Evolutionary conservation across 1,140 invertebrate species (phyloP).

Genomic region (Pseudomyrmex sp.): DNA sequence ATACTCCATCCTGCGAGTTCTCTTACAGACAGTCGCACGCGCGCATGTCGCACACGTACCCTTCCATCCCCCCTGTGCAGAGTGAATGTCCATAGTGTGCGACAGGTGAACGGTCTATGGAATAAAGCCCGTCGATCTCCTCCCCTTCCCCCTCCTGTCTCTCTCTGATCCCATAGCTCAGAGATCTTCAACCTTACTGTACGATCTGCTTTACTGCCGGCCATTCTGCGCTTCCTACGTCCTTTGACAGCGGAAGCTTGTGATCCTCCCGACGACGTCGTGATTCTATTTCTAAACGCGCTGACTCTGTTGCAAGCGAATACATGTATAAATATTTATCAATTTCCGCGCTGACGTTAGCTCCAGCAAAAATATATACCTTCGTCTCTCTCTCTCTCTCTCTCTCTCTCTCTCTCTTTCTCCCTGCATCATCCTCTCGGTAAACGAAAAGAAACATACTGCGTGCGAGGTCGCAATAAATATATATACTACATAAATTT

Average conservation of each 20-base stretch:
- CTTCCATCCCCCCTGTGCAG: background rate
- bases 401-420: background rate
- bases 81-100: slow-evolving; percentile 40
- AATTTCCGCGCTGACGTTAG: background rate
- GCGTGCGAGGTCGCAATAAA: background rate
- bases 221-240: slow-evolving; percentile 42
- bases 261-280: slow-evolving; percentile 21
- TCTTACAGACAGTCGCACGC: slow-evolving; percentile 6
- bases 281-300: slow-evolving; percentile 37
- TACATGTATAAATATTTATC: slow-evolving; percentile 44
- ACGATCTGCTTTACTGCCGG: slow-evolving; percentile 44
- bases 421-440: background rate
- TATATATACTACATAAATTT: background rate
- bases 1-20: slow-evolving; percentile 14
- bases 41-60: slow-evolving; percentile 17
- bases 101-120: slow-evolving; percentile 51
- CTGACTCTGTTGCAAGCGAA: background rate
- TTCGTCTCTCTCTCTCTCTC: background rate
- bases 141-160: too few relatives aligned
- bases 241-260: slow-evolving; percentile 43
- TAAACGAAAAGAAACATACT: background rate
- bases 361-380: background rate
- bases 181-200: slow-evolving; percentile 49
- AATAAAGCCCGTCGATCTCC: slow-evolving; percentile 31
- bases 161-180: slow-evolving; percentile 36